Evolutionary conservation across 2,888 invertebrate species (phyloP), one percentile per base, ranked within the genome.

Genomic region (Tetropium fuscum): DNA sequence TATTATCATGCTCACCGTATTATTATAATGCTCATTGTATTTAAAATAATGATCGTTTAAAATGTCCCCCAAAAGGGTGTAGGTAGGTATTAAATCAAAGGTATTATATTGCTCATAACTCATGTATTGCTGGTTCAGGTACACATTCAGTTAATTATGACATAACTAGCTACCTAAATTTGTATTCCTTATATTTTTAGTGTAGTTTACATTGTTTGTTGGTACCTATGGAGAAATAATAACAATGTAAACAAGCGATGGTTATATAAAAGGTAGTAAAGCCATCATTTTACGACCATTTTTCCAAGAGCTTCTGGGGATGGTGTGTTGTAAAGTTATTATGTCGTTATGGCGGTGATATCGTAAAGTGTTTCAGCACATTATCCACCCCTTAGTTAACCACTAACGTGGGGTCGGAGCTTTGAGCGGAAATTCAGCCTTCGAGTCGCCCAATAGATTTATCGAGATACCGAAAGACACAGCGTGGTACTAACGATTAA

Each of bases 301-400:
- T 62, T 67, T 61, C 63, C 55, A 54, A 56, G 51, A 64, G 63
- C 53, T 59, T 32, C 53, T 34, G 56, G 63, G 63, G 66, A 69
- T 62, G 63, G 47, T 47, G 67, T 36, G 49, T 54, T 64, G 58
- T 48, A 69, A 74, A 75, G 70, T 76, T 76, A 76, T 76, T 74
- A 70, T 67, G 68, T 75, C 75, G 73, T 76, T 75, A 76, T 63
- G 47, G 63, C 66, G 70, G 73, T 70, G 74, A 74, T 75, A 72
- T 74, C 74, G 74, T 76, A 75, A 76, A 76, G 75, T 76, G 76
- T 75, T 74, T 75, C 69, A 67, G 71, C 66, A 69, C 74, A 74
- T 75, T 76, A 76, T 66, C 65, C 65, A 63, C 65, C 69, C 71
- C 72, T 68, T 63, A 65, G 69, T 72, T 71, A 71, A 71, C 70